Conservation (phyloP, 2,113 vertebrate genomes). For the Aegotheles bennettii region DNA sequence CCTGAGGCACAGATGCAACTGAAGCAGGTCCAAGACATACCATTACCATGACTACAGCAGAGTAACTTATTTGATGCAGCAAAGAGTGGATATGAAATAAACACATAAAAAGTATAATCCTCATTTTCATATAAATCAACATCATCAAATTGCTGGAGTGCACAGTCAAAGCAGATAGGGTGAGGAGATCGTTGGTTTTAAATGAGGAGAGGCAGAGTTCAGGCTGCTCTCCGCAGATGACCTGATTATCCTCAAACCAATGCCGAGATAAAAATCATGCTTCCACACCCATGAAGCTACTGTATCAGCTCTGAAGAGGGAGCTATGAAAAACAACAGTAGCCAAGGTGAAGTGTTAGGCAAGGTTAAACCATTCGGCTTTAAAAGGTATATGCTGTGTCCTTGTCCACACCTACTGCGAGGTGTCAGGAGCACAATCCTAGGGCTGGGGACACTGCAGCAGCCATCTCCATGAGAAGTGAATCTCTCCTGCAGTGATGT, state of each 20-base stretch:
- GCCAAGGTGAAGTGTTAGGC: background rate
- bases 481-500: background rate
- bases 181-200: background rate
- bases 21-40: background rate
- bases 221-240: background rate
- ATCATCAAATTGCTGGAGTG: background rate
- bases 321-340: background rate
- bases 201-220: background rate
- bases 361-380: background rate
- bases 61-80: background rate
- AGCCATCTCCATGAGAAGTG: background rate
- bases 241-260: background rate
- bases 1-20: background rate
- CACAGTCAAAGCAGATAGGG: background rate
- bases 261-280: background rate
- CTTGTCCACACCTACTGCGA: background rate
- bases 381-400: background rate
- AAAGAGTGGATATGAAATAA: background rate
- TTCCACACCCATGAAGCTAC: background rate
- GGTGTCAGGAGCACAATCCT: background rate
- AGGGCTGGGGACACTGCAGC: background rate
- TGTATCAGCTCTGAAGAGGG: background rate
- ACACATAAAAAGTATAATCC: background rate
- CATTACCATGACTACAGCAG: background rate
- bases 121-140: background rate